Evolutionary conservation across 2,888 invertebrate species (phyloP), one percentile per base, ranked within the genome.

Genomic region (Mythimna lalbum): DNA sequence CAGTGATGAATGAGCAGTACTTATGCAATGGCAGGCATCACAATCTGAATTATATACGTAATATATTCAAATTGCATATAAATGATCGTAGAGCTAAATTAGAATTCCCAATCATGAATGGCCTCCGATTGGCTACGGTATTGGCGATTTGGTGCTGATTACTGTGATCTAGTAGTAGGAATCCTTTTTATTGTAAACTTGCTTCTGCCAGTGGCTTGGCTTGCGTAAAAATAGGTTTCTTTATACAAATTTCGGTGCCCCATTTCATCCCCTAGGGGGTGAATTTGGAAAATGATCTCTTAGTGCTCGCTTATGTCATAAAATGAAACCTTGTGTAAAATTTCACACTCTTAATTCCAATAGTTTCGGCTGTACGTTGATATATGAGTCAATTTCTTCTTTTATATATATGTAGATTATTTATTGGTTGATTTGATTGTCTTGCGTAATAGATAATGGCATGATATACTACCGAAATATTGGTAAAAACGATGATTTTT

Each of bases 91-190:
- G 67, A 59, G 60, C 53, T 63, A 67, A 75, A 76, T 78, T 80
- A 71, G 39, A 52, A 76, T 62, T 64, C 60, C 36, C 63, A 78
- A 81, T 82, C 49, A 68, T 66, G 52, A 64, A 74, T 69, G 75
- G 57, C 84, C 84, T 84, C 82, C 75, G 39, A 82, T 84, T 83
- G 17, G 82, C 17, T 67, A 63, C 71, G 84, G 71, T 77, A 69
- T 81, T 76, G 60, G 55, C 17, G 31, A 57, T 67, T 63, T 39
- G 71, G 67, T 75, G 49, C 73, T 80, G 69, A 78, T 43, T 59
- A n/a, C 14, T 21, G 14, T 55, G 61, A 70, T 77, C 66, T 76
- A 72, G 71, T 78, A 78, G 67, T 70, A 75, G 68, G 65, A 76
- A 69, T 75, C 63, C 62, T n/a, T 78, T 71, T 67, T 49, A 19